A percentile compares a stretch with the other conserved stretches of the same genome.
These are phyloP conservation scores for Helogale parvula DNA, from an alignment of 2,113 vertebrate species.

Conservation along the genomic window DNA sequence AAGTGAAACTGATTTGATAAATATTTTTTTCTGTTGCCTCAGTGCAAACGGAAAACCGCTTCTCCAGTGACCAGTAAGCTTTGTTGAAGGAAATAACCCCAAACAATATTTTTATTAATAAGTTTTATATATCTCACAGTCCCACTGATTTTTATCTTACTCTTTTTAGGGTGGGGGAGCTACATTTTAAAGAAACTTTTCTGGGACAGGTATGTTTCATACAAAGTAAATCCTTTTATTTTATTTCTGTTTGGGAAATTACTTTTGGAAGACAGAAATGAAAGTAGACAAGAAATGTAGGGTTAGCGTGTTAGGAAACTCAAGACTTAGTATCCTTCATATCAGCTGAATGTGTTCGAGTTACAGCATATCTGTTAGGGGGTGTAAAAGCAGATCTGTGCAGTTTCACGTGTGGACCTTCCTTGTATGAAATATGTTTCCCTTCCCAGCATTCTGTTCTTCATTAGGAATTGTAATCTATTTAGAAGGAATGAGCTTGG, in stretches of 20 bases:
- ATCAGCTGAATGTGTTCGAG: background rate
- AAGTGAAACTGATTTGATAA: conserved; percentile 77
- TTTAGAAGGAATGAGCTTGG: background rate
- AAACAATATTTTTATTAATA: conserved; percentile 14
- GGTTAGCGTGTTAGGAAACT: background rate
- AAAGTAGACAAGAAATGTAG: background rate
- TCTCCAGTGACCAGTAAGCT: conserved; percentile 6
- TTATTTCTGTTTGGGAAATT: conserved; percentile 35
- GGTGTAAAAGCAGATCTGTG: conserved; percentile 21
- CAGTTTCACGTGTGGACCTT: background rate
- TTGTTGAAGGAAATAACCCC: conserved; percentile 57
- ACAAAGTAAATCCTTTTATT: background rate
- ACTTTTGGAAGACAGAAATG: background rate
- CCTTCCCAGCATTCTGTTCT: conserved; percentile 39
- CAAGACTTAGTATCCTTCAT: background rate
- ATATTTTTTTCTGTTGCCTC: conserved; percentile 39
- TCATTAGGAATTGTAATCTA: background rate
- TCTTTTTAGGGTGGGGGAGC: background rate
- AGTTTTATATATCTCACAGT: background rate
- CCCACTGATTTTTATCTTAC: background rate
- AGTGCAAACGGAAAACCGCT: conserved; percentile 33
- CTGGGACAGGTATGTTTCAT: conserved; percentile 18
- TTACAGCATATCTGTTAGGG: background rate
- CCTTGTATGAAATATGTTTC: conserved; percentile 48
- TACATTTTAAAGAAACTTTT: conserved; percentile 57